Base-by-base conservation (phyloP, 2,888 invertebrate genomes). In the Tenthredo livida region DNA sequence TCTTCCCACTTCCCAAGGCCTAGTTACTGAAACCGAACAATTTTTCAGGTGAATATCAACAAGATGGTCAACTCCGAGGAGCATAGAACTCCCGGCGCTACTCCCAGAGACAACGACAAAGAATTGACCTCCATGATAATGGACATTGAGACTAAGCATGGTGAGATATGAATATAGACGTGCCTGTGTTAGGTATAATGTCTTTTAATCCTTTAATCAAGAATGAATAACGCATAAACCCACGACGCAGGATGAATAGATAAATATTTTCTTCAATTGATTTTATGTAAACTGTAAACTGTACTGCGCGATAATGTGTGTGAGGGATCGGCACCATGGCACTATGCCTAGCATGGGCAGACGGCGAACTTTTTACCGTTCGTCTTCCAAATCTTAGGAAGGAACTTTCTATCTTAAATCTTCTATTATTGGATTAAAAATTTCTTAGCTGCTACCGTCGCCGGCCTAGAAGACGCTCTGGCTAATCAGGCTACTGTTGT, bases 401-500 rank as follows among this genome's bases (percentile, higher is more conserved):
- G 4, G 17, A 21, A 21, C 12, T 73, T 73, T 73, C 9, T 12
- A 21, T 73, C 25, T 43, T 33, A 33, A 33, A 40, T 50, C n/a
- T 77, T 77, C 29, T 29, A 90, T 90, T 87, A 89, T 88, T 86
- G 87, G 88, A 89, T 87, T 87, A 86, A 90, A 86, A 90, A 90
- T 90, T 93, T 95, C 96, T 94, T 96, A 97, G 97, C 96, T 95
- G 96, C 97, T 95, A 97, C 97, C 93, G 97, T 97, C 94, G 96
- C 96, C 95, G 97, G 97, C 95, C 96, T 98, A 95, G 97, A 97
- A 95, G 96, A 96, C 94, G 96, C 97, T 96, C 96, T 98, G 95
- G 96, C 96, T 94, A 97, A 96, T 94, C 97, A 98, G 96, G 97
- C 97, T 96, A 96, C 96, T 96, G 97, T 97, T 96, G 97, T 97